Percentiles rank a stretch among this genome's conserved stretches.
phyloP scores from a whole-genome alignment of 2,113 vertebrate genomes.

The Macaca mulatta region DNA sequence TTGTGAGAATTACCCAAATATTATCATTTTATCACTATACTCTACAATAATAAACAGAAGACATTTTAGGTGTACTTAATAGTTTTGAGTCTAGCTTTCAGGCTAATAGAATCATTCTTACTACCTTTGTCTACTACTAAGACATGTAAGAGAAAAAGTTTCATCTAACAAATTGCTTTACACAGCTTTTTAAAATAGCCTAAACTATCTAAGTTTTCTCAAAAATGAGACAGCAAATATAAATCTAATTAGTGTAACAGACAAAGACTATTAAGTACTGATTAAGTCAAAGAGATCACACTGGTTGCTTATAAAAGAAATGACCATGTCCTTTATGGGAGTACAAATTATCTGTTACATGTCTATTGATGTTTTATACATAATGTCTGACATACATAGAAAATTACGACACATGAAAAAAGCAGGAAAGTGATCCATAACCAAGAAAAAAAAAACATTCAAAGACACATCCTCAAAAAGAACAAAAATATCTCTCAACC shows the following conservation, averaged over 20 bases:
- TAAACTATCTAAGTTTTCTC: not conserved
- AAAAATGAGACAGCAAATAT: not conserved
- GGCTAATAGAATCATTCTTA: not conserved
- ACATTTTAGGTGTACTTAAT: not conserved
- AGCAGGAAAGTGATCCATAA: not conserved
- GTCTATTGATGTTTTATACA: not conserved
- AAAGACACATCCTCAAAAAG: not conserved
- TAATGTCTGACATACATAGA: not conserved
- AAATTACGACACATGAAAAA: not conserved
- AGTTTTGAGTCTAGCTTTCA: not conserved
- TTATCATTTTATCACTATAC: not conserved
- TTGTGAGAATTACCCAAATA: not conserved
- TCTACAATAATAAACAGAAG: not conserved
- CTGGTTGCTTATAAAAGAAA: not conserved
- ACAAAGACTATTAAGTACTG: not conserved
- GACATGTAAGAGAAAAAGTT: conserved; percentile 12
- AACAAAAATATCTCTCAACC: not conserved
- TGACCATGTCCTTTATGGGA: not conserved
- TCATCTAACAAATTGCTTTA: not conserved
- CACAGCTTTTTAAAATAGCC: not conserved
- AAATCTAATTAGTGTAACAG: conserved; percentile 1
- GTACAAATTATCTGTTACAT: not conserved
- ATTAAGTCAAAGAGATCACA: not conserved
- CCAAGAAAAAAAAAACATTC: not conserved
- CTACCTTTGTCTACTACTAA: not conserved